Evolutionary conservation across 1,140 invertebrate species (phyloP), one percentile per base, ranked within the genome.

Genomic region (Metopolophium dirhodum): DNA sequence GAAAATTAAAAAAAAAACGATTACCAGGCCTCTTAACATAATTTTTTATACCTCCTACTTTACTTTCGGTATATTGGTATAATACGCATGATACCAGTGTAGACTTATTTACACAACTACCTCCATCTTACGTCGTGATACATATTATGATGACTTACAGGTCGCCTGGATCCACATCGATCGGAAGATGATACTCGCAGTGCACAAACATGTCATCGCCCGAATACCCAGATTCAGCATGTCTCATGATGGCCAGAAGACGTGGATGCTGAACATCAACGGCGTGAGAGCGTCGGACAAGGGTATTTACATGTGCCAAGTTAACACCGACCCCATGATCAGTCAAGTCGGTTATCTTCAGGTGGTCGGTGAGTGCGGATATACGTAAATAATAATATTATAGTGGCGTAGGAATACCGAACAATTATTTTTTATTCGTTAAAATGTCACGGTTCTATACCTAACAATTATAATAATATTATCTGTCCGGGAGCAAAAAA

Each of bases 251-350:
- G 98, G 98, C 95, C 98, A 98, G 94, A 98, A 98, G 95, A 98
- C 98, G n/a, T 99, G 98, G 98, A 95, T 98, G 86, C 96, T 99
- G 77, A 97, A 98, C 95, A 98, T 98, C 61, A 97, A 96, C 94
- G 97, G 97, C 95, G 98, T 98, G 26, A 98, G 98, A 94, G 97
- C 98, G 95, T 97, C 98, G 94, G 98, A 98, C 95, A 96, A 98
- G 82, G 98, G 98, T 20, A 98, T 98, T 95, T 98, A 98, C 95
- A 98, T 98, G 97, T 98, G 98, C 95, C 97, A 98, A 96, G 97
- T 99, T 93, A 99, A 99, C 95, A 98, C 98, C 30, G 98, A 98
- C 95, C 98, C 98, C 0, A 99, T 99, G 98, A 98, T 98, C 94
- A 98, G 97, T 95, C 98, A 98, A 96, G 97, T 98, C 22, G 98